Base-by-base conservation (phyloP, 2,888 invertebrate genomes). In the Argyra leucocephala region DNA sequence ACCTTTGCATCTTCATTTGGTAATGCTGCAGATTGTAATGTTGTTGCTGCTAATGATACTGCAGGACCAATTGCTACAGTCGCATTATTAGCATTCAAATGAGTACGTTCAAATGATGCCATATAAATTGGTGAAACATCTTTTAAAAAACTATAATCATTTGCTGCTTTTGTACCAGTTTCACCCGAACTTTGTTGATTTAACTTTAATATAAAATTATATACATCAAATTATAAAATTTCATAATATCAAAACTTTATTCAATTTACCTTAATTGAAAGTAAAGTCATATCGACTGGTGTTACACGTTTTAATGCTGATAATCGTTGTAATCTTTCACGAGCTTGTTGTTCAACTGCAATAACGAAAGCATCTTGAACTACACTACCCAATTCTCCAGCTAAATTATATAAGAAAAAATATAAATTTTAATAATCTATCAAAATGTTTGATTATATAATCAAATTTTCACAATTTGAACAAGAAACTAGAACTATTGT, bases 341-440 rank as follows among this genome's bases (percentile, higher is more conserved):
- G 84, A 68, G 91, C 93, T 84, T 92, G 93, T 83, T 96, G 93
- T 83, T 96, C 96, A 79, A 96, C 94, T 72, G 96, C 96, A 82
- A 96, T 96, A 83, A 96, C 94, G 85, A 96, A 96, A 71, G 96
- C 96, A 90, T 96, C 94, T 82, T 94, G 93, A 76, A 96, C 89
- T 77, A 90, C 90, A 82, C 88, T 90, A 68, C 90, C 90, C 81
- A 93, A 85, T 81, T 92, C 92, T 77, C 89, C 86, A 79, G 91
- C 92, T 91, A 84, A 23, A 84, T 73, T 26, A 62, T 21, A 23
- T 12, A 24, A 60, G 5, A 24, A 18, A 23, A 60, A 24, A 23
- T 22, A 60, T 12, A 26, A 22, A 64, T 61, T 59, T 61, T 6
- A 36, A 22, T 37, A 37, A 37, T 37, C 37, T 10, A 10, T 10